Evolutionary conservation across 2,113 vertebrate genomes (phyloP), one percentile per base, ranked within the genome.

Genomic region (Cromileptes altivelis): DNA sequence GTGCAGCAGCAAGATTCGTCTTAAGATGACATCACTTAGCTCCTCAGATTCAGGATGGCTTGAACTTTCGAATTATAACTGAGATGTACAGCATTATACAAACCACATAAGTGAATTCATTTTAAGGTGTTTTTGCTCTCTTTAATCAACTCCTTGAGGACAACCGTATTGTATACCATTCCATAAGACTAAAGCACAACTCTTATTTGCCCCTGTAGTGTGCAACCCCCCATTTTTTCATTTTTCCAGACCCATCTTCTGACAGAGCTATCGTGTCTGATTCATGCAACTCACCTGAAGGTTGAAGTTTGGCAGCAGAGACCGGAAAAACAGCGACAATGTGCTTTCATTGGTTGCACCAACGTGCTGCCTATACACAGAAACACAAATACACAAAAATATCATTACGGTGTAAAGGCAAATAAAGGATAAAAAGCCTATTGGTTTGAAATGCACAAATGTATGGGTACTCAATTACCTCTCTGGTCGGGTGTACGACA

Each of bases 251-350:
- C 21, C 2, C 2, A 61, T 53, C 53, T 53, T n/a, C 30, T n/a
- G 4, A 15, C 23, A 25, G n/a, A 30, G 4, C 7, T 21, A 49
- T 33, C 14, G 17, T 37, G 0, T 6, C 49, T 50, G 5, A 71
- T 53, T 37, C 15, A 30, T 23, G 3, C 8, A 62, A 92, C 96
- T 25, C 87, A 99, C 98, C 97, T 99, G 97, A 72, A 97, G 67
- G 84, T 96, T 97, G 84, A 99, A 99, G 85, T 97, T 99, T 85
- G 98, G 98, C 94, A 99, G 75, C 75, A 99, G 86, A 0, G 98
- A 99, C 11, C 97, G 96, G 87, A 99, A 98, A 90, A 99, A 99
- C 84, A 99, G 96, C 0, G 98, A 99, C 40, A 99, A 92, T 4
- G 97, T 97, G 85, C 97, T 98, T 91, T 97, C 97, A 0, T 96